These are phyloP conservation scores for Ophthalmolycus amberensis DNA, from an alignment of 2,113 vertebrate genomes.

Conservation along the genomic window DNA sequence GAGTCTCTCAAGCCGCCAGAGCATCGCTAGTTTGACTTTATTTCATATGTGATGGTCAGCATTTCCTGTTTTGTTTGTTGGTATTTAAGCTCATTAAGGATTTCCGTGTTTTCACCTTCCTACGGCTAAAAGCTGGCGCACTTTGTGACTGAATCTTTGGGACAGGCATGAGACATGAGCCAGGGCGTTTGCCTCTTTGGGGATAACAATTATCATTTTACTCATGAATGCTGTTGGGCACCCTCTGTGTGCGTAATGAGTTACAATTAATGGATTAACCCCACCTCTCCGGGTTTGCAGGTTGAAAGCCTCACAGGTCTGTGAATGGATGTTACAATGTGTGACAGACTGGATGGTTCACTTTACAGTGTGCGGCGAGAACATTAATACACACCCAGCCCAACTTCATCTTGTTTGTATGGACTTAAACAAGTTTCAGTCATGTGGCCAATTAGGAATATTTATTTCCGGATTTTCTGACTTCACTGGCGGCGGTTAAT, in stretches of 20 bases:
- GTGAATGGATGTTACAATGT: background rate
- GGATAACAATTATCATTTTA: constrained; percentile 26
- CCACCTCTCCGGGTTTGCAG: background rate
- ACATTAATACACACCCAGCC: background rate
- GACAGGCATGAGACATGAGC: background rate
- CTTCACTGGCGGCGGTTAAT: constrained; percentile 2
- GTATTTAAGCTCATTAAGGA: background rate
- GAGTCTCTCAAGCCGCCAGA: constrained; percentile 19
- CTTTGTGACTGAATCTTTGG: background rate
- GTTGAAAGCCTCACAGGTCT: constrained; percentile 26
- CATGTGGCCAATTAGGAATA: background rate
- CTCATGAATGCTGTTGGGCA: constrained; percentile 15
- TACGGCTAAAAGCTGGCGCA: background rate
- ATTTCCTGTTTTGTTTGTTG: constrained; percentile 3
- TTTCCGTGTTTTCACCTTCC: constrained; percentile 19
- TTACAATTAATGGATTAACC: constrained; percentile 12
- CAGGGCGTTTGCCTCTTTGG: background rate
- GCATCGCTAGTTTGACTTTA: background rate
- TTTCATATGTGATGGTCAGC: background rate
- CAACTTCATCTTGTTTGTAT: background rate
- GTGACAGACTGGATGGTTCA: background rate
- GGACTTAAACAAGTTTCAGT: background rate
- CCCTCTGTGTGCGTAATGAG: constrained; percentile 17
- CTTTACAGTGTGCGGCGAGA: background rate
- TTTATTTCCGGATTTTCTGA: constrained; percentile 12